Evolutionary conservation across 2,797 vertebrate genomes (phyloP), one percentile per base, ranked within the genome.

Genomic region (Aeoliscus strigatus): DNA sequence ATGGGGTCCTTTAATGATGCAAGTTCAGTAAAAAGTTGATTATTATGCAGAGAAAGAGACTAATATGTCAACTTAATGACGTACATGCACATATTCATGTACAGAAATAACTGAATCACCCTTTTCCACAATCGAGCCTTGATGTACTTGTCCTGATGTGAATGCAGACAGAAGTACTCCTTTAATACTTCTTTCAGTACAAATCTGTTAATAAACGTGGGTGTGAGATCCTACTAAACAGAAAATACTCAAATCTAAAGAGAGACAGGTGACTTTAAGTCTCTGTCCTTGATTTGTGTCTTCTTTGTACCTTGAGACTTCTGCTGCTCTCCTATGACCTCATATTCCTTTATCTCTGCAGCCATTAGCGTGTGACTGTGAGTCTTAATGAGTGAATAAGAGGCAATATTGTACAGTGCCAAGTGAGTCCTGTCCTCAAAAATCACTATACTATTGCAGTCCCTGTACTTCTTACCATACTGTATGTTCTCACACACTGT

Each of bases 181-280:
- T 64, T 48, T 51, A 59, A 50, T 60, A 53, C 14, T 37, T 27
- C 38, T 58, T 48, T 68, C 44, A 53, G 30, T 65, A 42, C 46
- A 28, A 62, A 29, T 35, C 48, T 59, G 62, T 65, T 68, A 44
- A 31, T 39, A 10, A 42, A 66, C 48, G 39, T 5, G 11, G 26
- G 37, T 53, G 53, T 37, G 49, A 58, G 48, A 65, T 38, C 9
- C 37, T 31, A 34, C 17, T 28, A 35, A 37, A 44, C 9, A 48
- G 30, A 73, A 23, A 35, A 60, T 42, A 55, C 51, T 14, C 33
- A 49, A 9, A 31, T 11, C 47, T 10, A 21, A 12, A 27, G 16
- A 33, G 38, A 38, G 23, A 14, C 24, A 39, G 29, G 5, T 47
- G 43, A 37, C 49, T 42, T 37, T 27, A 14, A 40, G 24, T 14